phyloP scores from a whole-genome alignment of 2,113 vertebrate genomes.

The Nyctibius bracteatus region DNA sequence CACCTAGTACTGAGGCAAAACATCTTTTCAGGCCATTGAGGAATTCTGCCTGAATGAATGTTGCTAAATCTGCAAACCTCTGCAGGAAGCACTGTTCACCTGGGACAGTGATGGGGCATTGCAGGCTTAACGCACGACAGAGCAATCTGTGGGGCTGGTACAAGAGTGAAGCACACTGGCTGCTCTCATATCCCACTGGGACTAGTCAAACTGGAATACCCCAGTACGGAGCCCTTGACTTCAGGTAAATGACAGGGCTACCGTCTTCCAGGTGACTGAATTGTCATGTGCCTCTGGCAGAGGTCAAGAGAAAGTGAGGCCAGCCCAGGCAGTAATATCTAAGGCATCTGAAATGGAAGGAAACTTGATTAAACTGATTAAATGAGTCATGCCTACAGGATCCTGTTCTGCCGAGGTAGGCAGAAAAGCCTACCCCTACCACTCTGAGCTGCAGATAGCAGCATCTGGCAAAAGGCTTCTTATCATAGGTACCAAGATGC shows the following conservation, averaged over 20 bases:
- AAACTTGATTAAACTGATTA: constrained; percentile 17
- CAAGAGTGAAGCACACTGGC: background rate
- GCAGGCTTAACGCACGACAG: background rate
- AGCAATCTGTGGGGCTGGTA: background rate
- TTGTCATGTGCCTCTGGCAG: background rate
- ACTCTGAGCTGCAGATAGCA: background rate
- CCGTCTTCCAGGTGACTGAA: background rate
- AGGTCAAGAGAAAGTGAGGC: background rate
- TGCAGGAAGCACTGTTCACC: background rate
- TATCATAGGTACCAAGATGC: background rate
- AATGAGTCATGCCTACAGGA: background rate
- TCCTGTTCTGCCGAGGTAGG: background rate
- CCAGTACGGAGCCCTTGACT: background rate
- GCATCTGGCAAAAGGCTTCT: background rate
- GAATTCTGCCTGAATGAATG: constrained; percentile 14
- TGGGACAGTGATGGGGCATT: background rate
- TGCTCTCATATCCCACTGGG: background rate
- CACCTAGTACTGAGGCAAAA: background rate
- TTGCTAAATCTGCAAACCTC: background rate
- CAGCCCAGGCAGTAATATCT: background rate
- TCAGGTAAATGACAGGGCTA: background rate
- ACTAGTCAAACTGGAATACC: background rate
- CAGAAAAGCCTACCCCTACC: constrained; percentile 5
- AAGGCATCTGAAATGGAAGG: background rate
- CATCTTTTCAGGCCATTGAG: background rate